Conservation (phyloP, 2,888 invertebrate species). For the Volucella zonaria region DNA sequence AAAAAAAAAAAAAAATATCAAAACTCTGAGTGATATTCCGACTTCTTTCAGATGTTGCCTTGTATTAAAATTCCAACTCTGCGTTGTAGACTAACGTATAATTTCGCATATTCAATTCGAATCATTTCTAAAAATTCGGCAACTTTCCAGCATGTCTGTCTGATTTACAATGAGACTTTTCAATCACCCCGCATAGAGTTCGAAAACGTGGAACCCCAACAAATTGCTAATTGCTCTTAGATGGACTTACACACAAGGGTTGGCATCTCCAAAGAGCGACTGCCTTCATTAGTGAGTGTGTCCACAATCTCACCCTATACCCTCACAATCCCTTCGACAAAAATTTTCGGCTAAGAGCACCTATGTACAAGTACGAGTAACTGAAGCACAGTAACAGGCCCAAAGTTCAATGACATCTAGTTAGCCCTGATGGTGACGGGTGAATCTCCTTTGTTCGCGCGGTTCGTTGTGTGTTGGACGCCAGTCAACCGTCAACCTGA, state of each 20-base stretch:
- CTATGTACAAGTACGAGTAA: background rate
- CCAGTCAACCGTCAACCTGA: conserved; percentile 70
- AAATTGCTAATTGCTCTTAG: conserved; percentile 54
- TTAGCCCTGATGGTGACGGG: conserved; percentile 36
- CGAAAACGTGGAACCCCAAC: background rate
- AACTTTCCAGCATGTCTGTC: too few species aligned
- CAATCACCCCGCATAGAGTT: too few species aligned
- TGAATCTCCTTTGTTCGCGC: conserved; percentile 68
- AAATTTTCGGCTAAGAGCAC: conserved; percentile 51
- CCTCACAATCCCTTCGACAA: conserved; percentile 1
- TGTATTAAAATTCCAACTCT: too few species aligned
- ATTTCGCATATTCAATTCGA: too few species aligned
- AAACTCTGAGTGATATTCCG: too few species aligned
- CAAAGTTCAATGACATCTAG: conserved; percentile 66
- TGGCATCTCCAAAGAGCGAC: conserved; percentile 46
- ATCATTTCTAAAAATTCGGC: too few species aligned
- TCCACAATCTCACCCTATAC: background rate
- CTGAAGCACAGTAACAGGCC: conserved; percentile 44
- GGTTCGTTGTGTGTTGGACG: conserved; percentile 56
- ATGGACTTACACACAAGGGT: conserved; percentile 36
- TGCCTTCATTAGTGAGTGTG: conserved; percentile 55
- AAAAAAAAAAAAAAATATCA: too few species aligned
- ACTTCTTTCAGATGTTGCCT: too few species aligned
- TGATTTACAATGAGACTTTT: too few species aligned
- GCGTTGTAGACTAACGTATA: too few species aligned